Conservation (phyloP, 2,797 vertebrate species). For the Periparus ater region DNA sequence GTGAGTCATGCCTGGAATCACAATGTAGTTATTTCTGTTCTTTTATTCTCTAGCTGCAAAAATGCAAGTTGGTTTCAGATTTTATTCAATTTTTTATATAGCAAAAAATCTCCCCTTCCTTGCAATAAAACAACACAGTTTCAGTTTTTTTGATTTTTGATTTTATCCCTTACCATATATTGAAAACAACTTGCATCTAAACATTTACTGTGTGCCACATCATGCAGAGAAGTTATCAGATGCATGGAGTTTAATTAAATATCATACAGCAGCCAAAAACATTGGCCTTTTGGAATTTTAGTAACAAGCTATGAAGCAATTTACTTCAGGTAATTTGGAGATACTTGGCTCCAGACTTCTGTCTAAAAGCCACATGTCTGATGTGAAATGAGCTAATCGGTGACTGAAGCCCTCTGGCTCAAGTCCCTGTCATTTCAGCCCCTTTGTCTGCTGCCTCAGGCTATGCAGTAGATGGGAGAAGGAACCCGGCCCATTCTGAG, state of each 20-base stretch:
- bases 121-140: neutral
- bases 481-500: neutral
- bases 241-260: slow-evolving; percentile 48
- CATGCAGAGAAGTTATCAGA: slow-evolving; percentile 4
- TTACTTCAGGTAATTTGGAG: slow-evolving; percentile 53
- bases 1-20: neutral
- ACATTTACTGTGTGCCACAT: neutral
- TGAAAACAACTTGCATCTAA: neutral
- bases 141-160: neutral
- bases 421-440: neutral
- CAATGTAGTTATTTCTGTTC: neutral
- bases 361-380: slow-evolving; percentile 36
- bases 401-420: neutral
- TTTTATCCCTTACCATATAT: neutral
- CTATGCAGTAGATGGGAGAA: neutral
- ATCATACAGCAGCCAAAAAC: slow-evolving; percentile 29
- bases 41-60: neutral
- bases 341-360: slow-evolving; percentile 28
- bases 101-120: neutral
- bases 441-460: neutral
- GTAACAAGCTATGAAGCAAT: slow-evolving; percentile 48
- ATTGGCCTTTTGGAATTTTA: slow-evolving; percentile 1
- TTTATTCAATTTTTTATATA: neutral
- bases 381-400: slow-evolving; percentile 15
- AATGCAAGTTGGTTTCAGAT: neutral